Percentiles rank a stretch among this genome's conserved stretches.
phyloP scores from a whole-genome alignment of 2,888 invertebrate genomes.

The Agonopterix alstromeriana region DNA sequence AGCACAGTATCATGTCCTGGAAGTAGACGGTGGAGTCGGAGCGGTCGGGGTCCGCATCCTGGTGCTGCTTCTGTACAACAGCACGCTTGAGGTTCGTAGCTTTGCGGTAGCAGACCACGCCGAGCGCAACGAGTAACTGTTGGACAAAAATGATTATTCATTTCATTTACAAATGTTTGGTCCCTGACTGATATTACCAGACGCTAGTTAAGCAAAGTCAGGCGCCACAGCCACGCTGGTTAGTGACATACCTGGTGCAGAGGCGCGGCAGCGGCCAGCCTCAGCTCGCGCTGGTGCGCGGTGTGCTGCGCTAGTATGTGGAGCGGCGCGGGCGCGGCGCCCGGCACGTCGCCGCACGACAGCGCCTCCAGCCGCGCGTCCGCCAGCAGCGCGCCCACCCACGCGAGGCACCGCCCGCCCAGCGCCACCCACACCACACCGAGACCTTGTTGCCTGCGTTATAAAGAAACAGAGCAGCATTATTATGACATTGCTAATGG shows the following conservation, averaged over 20 bases:
- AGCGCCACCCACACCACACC: slow-evolving; percentile 93
- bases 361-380: slow-evolving; percentile 86
- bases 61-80: slow-evolving; percentile 83
- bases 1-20: slow-evolving; percentile 94
- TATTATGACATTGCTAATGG: no score
- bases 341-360: slow-evolving; percentile 30
- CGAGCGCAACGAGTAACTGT: slow-evolving; percentile 88
- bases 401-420: slow-evolving; percentile 88
- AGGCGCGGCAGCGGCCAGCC: slow-evolving; percentile 83
- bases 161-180: no score
- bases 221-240: no score
- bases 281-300: slow-evolving; percentile 82
- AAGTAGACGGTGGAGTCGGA: slow-evolving; percentile 98
- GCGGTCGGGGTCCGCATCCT: slow-evolving; percentile 89
- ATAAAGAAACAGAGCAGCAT: no score
- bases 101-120: slow-evolving; percentile 93
- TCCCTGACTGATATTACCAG: no score
- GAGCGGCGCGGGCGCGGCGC: slow-evolving; percentile 75
- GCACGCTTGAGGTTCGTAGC: slow-evolving; percentile 89
- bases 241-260: slow-evolving; percentile 78
- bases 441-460: slow-evolving; percentile 86
- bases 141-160: no score
- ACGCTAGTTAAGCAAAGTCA: no score
- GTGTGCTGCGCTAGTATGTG: slow-evolving; percentile 80
- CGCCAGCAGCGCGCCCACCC: slow-evolving; percentile 84